Base-by-base conservation (phyloP, 2,113 vertebrate species). In the Excalfactoria chinensis region DNA sequence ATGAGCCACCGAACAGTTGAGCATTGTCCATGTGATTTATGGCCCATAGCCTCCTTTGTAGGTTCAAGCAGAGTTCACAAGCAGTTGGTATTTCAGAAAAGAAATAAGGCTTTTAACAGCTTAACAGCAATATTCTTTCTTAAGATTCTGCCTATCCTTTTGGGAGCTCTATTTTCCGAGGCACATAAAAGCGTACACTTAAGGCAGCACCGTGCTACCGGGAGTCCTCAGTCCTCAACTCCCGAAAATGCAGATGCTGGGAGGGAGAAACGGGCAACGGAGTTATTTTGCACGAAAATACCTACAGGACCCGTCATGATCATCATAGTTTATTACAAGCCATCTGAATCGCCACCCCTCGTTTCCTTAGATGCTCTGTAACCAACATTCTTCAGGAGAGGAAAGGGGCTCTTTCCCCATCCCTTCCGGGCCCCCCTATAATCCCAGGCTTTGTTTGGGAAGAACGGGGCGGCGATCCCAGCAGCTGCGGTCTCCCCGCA, bases 11-110 rank as follows among this genome's bases (percentile, higher is more conserved):
- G 97, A 98, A 98, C 97, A 98, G 97, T 98, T 98, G 97, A 98
- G 98, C 98, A 98, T 98, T 98, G 98, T 98, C 98, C 97, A 97
- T 98, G 95, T 98, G 98, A 98, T 98, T 98, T 98, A 98, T 98
- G 97, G 97, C 98, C 98, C 95, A 81, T 97, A 97, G 96, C 97
- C 97, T 97, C 96, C 97, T 98, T 97, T 97, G 97, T 97, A 98
- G 97, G 98, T 98, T 98, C 98, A 98, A 97, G 97, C 98, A 98
- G 97, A 98, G 98, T 98, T 98, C 98, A 98, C 98, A 98, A 98
- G 97, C 97, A 97, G 97, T 96, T 97, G 97, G 94, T 97, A 97
- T 98, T 97, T 98, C 97, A 98, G 96, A 97, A 97, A 98, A 98
- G 96, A 98, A 98, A 98, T 95, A 97, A 97, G 94, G 89, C 95